Conservation (phyloP, 2,797 vertebrate species). For the Sebastes trivittatus region DNA sequence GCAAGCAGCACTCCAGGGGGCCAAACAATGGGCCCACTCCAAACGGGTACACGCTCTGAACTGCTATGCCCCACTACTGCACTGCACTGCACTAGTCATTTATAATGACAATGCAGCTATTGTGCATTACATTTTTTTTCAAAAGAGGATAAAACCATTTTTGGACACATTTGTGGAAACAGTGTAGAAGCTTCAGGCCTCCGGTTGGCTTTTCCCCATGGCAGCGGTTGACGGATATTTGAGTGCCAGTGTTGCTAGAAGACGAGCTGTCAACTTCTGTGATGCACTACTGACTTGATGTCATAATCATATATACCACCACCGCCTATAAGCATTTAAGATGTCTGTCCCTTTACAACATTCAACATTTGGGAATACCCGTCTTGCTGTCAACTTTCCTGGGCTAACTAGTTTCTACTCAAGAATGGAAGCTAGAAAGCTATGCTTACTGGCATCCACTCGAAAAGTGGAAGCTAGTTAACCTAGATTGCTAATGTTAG, state of each 20-base stretch:
- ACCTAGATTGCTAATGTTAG: neutral
- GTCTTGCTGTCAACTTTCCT: neutral
- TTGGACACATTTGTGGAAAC: neutral
- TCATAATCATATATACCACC: neutral
- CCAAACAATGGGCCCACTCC: neutral
- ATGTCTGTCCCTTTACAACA: neutral
- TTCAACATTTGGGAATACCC: neutral
- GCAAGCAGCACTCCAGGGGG: neutral
- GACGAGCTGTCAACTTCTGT: neutral
- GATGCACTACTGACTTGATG: neutral
- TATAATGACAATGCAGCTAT: neutral
- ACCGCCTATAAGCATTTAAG: neutral
- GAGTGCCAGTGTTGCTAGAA: neutral
- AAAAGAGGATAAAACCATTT: neutral
- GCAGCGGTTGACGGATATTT: neutral
- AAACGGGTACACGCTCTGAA: too few species aligned
- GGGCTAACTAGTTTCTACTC: neutral
- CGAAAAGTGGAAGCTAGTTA: too few species aligned
- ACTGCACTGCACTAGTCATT: neutral
- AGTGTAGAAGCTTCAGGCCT: neutral
- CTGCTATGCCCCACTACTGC: too few species aligned
- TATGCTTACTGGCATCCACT: fast-evolving
- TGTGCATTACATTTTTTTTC: neutral
- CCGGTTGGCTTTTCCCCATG: neutral
- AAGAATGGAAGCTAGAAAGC: neutral